Evolutionary conservation across 2,888 invertebrate species (phyloP), one percentile per base, ranked within the genome.

Genomic region (Oscheius sp.): DNA sequence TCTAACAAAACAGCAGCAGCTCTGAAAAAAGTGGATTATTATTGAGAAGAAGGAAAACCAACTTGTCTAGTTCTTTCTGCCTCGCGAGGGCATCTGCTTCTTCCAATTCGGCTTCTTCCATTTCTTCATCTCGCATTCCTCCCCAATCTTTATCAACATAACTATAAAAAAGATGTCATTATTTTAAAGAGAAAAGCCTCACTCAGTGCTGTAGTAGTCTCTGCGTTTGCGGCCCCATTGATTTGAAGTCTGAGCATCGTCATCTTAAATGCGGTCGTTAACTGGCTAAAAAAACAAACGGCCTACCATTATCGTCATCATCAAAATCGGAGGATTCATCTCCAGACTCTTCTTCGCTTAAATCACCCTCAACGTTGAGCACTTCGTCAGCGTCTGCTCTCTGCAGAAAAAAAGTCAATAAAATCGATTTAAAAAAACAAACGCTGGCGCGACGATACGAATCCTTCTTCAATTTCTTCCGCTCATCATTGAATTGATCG

Each of bases 161-260:
- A 17, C 76, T 77, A 45, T 61, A 69, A 45, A n/a, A 1, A 20
- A 48, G 34, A 10, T 6, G 15, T n/a, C n/a, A n/a, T 15, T 46
- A 37, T 15, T 50, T 61, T 65, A 12, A n/a, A 15, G 12, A 27
- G 0, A 15, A 10, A 48, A 48, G 0, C 23, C 78, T 66, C 72
- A 80, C 70, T 86, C 87, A 12, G 84, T 86, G 31, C 87, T 87
- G 75, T 88, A 88, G 75, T 86, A 88, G 55, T 84, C 83, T 12
- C 80, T 80, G 57, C 86, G 82, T 73, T 84, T 86, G 31, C 81
- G 83, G 50, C 89, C 89, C 88, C 88, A 89, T n/a, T 87, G 86
- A 70, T 86, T 87, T 6, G 84, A 82, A 42, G 78, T 78, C 53
- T 73, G 71, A 61, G 69, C 77, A 66, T 17, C 23, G 65, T 69